phyloP scores from a whole-genome alignment of 2,888 invertebrate genomes.

The Netelia virgata region DNA sequence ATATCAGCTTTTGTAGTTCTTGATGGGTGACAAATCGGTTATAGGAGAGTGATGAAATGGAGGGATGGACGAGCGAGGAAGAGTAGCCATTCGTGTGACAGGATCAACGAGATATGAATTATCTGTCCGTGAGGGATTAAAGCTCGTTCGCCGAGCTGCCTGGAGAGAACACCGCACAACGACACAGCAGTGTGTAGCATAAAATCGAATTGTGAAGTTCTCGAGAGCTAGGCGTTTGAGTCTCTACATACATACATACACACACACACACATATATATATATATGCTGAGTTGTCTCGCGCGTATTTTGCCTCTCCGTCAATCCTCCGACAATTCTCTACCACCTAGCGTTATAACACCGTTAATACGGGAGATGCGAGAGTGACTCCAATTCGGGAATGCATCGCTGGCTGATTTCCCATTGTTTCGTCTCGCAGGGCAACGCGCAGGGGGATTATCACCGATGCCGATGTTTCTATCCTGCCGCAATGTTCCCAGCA shows the following conservation, averaged over 20 bases:
- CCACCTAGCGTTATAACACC: constrained; percentile 33
- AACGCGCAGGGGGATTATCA: constrained; percentile 58
- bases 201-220: constrained; percentile 63
- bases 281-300: neutral
- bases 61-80: neutral
- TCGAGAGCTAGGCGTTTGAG: constrained; percentile 34
- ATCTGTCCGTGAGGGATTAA: constrained; percentile 60
- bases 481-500: constrained; percentile 21
- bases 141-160: constrained; percentile 22
- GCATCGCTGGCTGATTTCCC: constrained; percentile 67
- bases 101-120: constrained; percentile 65
- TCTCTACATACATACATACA: neutral
- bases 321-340: constrained; percentile 45
- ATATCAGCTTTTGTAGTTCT: neutral
- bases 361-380: constrained; percentile 48
- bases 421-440: constrained; percentile 58
- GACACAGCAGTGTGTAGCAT: constrained; percentile 1
- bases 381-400: constrained; percentile 63
- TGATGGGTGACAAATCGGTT: neutral
- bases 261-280: neutral
- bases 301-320: constrained; percentile 48
- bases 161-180: neutral
- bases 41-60: constrained; percentile 3
- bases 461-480: constrained; percentile 48
- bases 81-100: constrained; percentile 54